Conservation (phyloP, 2,888 invertebrate genomes). For the Horisme vitalbata region DNA sequence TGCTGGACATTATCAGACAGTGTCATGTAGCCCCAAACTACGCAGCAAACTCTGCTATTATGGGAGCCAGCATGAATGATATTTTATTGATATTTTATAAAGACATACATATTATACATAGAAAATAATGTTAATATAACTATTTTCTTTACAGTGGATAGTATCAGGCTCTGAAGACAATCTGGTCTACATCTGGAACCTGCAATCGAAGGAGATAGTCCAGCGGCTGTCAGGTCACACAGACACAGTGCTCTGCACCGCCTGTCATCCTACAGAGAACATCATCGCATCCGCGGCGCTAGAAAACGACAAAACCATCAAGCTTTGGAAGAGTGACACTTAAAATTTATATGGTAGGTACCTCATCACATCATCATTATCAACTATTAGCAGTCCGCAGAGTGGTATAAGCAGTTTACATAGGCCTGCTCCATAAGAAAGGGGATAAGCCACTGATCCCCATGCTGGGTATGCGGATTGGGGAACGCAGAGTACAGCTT, state of each 20-base stretch:
- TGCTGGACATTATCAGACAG: no score
- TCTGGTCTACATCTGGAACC: constrained; percentile 99
- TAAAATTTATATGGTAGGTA: constrained; percentile 68
- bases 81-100: no score
- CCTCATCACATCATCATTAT: constrained; percentile 1
- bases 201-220: constrained; percentile 99
- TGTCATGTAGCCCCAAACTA: no score
- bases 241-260: constrained; percentile 97
- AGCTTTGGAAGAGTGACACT: constrained; percentile 99
- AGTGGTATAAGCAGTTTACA: no score
- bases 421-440: no score
- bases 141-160: constrained; percentile 90
- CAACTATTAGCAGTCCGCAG: no score
- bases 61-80: no score
- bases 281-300: constrained; percentile 99
- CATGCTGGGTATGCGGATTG: no score
- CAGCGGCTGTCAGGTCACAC: constrained; percentile 98
- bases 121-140: not conserved
- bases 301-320: constrained; percentile 99
- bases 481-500: no score
- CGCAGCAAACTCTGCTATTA: no score
- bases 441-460: no score
- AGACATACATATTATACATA: no score
- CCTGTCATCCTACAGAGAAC: constrained; percentile 99
- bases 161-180: constrained; percentile 99